Evolutionary conservation across 1,140 invertebrate species (phyloP), one percentile per base, ranked within the genome.

Genomic region (Drosophila dunni): DNA sequence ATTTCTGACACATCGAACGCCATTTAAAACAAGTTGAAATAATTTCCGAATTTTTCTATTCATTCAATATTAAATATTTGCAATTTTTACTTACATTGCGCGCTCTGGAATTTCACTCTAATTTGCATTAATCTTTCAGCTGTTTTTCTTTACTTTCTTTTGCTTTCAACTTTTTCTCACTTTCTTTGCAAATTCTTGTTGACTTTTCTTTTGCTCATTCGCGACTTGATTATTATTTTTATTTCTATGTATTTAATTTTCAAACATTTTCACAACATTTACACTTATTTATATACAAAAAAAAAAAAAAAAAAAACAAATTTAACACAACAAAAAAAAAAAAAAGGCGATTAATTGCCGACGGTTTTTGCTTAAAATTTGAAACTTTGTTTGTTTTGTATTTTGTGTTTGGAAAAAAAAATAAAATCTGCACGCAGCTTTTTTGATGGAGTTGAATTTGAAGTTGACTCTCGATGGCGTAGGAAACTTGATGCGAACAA

Each of bases 301-400:
- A 76, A 66, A 80, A 65, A 62, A 62, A 10, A 56, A 57, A 50
- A 8, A 66, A 74, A 78, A 81, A 80, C 24, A 5, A 76, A 68
- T 8, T 1, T 33, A 69, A 63, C 17, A n/a, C 63, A 69, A 71
- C 61, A 50, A 44, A 53, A 45, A 34, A n/a, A n/a, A n/a, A 42
- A 65, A 72, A 82, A 78, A 63, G 50, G 33, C 9, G 9, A 57
- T 20, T 58, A 48, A 67, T 50, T 17, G 79, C 79, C 79, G 79
- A 82, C 79, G 79, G 79, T 57, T 65, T 29, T 65, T 34, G 75
- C 77, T 33, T 20, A 2, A 20, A 10, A 24, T 15, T 53, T 54
- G 40, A 7, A 57, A 57, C 34, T 54, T 58, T 33, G 42, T 2
- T 61, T 42, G 33, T 53, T 33, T 45, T 36, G 42, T 45, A 15